A percentile compares a stretch with the other conserved stretches of the same genome.
Evolutionary conservation across 2,797 vertebrate genomes (phyloP).

Genomic region (Monodelphis domestica): DNA sequence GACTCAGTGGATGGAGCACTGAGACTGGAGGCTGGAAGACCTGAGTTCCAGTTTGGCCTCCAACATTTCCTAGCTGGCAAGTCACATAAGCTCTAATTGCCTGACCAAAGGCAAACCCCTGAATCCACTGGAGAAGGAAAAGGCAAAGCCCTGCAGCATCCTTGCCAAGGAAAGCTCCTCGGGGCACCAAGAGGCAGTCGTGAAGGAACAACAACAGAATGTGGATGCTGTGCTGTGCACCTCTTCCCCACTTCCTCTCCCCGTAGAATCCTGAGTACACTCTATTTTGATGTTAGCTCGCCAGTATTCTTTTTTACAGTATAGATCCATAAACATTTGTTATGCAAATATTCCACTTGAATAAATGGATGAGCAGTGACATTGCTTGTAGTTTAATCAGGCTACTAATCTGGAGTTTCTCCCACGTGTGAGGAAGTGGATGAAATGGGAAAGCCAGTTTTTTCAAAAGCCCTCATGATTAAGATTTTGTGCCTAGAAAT

Average conservation of each 20-base stretch:
- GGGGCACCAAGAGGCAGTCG: neutral
- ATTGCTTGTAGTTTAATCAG: conserved; percentile 55
- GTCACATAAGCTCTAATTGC: neutral
- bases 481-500: conserved; percentile 68
- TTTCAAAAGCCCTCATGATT: conserved; percentile 68
- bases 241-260: too few relatives aligned
- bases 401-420: conserved; percentile 69
- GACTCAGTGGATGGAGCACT: neutral
- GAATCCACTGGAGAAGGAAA: conserved; percentile 7
- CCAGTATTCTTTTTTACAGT: too few relatives aligned
- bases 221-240: too few relatives aligned
- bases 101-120: too few relatives aligned
- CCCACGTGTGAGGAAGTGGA: conserved; percentile 56
- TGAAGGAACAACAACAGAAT: too few relatives aligned
- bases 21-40: neutral
- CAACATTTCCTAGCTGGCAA: neutral
- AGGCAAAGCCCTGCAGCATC: neutral
- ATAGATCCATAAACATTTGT: conserved; percentile 33
- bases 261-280: too few relatives aligned
- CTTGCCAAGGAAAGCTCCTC: neutral
- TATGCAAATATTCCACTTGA: conserved; percentile 51
- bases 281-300: too few relatives aligned
- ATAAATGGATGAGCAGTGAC: conserved; percentile 61
- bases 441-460: conserved; percentile 58
- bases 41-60: conserved; percentile 26